Conservation (phyloP, 1,140 invertebrate species). For the Drusus annulatus region DNA sequence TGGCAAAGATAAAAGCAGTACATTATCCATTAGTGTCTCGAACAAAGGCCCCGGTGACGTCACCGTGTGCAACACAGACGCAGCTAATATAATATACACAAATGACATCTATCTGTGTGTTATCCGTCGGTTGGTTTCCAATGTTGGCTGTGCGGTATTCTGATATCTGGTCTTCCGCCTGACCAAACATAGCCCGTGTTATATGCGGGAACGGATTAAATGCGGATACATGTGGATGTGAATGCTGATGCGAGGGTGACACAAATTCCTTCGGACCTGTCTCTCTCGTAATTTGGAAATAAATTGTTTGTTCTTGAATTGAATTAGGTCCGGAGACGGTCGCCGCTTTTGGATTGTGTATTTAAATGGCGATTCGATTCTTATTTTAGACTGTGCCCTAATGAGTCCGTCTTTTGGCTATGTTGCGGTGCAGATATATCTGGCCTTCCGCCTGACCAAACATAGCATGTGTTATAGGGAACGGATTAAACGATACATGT, state of each 20-base stretch:
- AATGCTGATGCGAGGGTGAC: background rate
- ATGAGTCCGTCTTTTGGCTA: too few relatives aligned
- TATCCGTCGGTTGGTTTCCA: background rate
- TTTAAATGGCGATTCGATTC: too few relatives aligned
- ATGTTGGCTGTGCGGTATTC: background rate
- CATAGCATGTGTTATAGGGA: conserved; percentile 2
- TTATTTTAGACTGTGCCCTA: too few relatives aligned
- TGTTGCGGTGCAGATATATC: too few relatives aligned
- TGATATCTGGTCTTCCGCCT: conserved; percentile 14
- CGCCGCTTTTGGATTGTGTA: too few relatives aligned
- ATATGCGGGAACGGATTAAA: conserved; percentile 1
- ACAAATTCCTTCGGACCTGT: background rate
- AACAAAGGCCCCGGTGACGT: conserved; percentile 9
- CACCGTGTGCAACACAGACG: background rate
- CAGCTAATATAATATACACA: too few relatives aligned
- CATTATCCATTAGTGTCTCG: background rate
- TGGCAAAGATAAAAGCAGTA: background rate
- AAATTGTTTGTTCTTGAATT: conserved; percentile 6
- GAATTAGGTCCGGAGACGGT: background rate
- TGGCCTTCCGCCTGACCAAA: conserved; percentile 5
- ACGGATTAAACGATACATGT: conserved; percentile 4
- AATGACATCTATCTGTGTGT: too few relatives aligned
- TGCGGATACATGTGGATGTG: background rate
- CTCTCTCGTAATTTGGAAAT: too few relatives aligned
- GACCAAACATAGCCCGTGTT: conserved; percentile 13